Base-by-base conservation (phyloP, 2,113 vertebrate species). In the Solenodon paradoxus region DNA sequence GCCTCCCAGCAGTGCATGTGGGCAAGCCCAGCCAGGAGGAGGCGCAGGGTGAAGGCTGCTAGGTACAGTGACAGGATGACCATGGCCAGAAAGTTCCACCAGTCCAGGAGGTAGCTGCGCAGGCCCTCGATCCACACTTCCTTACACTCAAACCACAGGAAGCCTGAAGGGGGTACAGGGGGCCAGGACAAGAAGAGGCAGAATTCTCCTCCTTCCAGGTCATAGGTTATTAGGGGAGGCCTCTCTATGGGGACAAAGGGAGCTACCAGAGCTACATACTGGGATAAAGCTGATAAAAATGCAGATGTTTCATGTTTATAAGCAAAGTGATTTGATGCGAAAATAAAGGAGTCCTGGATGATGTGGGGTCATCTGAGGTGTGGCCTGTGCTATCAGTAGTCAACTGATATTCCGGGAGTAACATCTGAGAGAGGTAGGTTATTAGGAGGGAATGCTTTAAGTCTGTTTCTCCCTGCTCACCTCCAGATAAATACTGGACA, bases 71-170 rank as follows among this genome's bases (percentile, higher is more conserved):
- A 99, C 96, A 99, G 98, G 94, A 99, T 99, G 97, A 99, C 99
- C 93, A 99, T 79, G 71, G 99, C 99, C 98, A 99, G 97, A 96
- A 98, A 99, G 98, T 99, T 99, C 99, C 99, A 99, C 99, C 99
- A 99, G 97, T 99, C 99, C 90, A 98, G 95, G 85, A 99, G 98
- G 97, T 99, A 99, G 84, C 98, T 99, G 42, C 97, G 97, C 95
- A 99, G 88, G 8, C 99, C 99, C 63, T 99, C 99, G 0, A 99
- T 99, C 99, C 99, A 99, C 53, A 99, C 98, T 92, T 99, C 99
- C 95, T 99, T 99, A 95, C 99, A 99, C 96, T 99, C 99, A 4
- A 98, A 99, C 99, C 99, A 99, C 92, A 99, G 99, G 97, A 99
- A 99, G 12, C 99, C 99, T 99, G 71, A 2, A 57, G 22, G 49